Evolutionary conservation across 2,113 vertebrate genomes (phyloP), one percentile per base, ranked within the genome.

Genomic region (Urocynchramus pylzowi): DNA sequence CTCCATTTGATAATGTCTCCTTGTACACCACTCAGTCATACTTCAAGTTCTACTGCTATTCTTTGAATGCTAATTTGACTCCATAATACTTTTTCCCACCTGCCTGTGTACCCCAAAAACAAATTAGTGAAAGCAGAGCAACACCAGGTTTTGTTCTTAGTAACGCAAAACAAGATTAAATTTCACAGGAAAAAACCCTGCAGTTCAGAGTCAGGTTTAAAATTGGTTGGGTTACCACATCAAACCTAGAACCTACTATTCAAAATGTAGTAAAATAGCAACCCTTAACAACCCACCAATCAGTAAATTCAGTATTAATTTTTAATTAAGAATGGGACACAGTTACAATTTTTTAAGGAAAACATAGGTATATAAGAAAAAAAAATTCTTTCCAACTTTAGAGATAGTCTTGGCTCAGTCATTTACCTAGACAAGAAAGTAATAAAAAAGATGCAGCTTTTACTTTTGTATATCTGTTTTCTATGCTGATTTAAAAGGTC

Each of bases 321-420:
- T 20, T 74, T 77, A 60, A 89, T 73, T 87, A 83, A 57, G 33
- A 75, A 68, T 4, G 44, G 39, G 88, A 84, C 26, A 50, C 35
- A 79, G 60, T 15, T 87, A 91, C 24, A 15, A n/a, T 71, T 61
- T 89, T 91, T 54, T 49, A 80, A 79, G 30, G 64, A 87, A 94
- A 88, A 39, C 65, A 57, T 59, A 80, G 6, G 8, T 26, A 70
- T 10, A 73, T 33, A 45, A 87, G 79, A 76, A 91, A 77, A 92
- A 89, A 31, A 3, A 73, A 47, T 12, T 64, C 14, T 44, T 23
- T 35, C 19, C 24, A 44, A 56, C 13, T 85, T 79, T 7, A 30
- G 28, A 75, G n/a, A 59, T 31, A 33, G 7, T 57, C 42, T 75
- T 35, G 64, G 19, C 27, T 82, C 35, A 47, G 41, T 37, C 41